These are phyloP conservation scores for Junonia oenone DNA, from an alignment of 2,888 invertebrate genomes.

Conservation along the genomic window DNA sequence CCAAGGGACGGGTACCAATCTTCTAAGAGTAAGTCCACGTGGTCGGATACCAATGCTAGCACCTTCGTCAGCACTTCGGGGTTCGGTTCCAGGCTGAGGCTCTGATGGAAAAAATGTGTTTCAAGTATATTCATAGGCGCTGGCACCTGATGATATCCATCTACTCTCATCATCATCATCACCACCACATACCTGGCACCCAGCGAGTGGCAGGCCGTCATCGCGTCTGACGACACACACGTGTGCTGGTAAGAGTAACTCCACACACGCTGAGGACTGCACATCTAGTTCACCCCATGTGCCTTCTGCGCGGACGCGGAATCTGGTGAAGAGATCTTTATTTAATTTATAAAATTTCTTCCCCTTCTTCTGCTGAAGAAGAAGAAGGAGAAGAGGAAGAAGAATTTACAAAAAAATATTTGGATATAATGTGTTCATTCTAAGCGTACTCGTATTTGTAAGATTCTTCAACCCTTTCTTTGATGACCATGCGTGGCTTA, in stretches of 20 bases:
- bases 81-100: conserved; percentile 87
- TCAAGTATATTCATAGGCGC: no score
- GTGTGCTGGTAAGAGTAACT: conserved; percentile 88
- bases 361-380: no score
- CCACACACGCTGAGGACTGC: conserved; percentile 88
- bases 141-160: no score
- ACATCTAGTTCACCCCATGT: conserved; percentile 92
- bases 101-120: conserved; percentile 66
- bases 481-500: no score
- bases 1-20: conserved; percentile 98
- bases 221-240: conserved; percentile 57
- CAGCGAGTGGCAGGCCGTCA: conserved; percentile 71
- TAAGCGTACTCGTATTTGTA: no score
- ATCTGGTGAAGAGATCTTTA: conserved; percentile 64
- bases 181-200: conserved; percentile 68
- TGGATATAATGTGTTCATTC: no score
- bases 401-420: no score
- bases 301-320: conserved; percentile 89
- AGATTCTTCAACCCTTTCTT: no score
- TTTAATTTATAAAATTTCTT: no score
- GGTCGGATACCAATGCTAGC: conserved; percentile 93
- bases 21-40: conserved; percentile 96
- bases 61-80: conserved; percentile 89
- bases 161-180: background rate
- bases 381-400: no score